A percentile compares a stretch with the other conserved stretches of the same genome.
Evolutionary conservation across 1,140 invertebrate species (phyloP).

Genomic region (Matsumurasca onukii): DNA sequence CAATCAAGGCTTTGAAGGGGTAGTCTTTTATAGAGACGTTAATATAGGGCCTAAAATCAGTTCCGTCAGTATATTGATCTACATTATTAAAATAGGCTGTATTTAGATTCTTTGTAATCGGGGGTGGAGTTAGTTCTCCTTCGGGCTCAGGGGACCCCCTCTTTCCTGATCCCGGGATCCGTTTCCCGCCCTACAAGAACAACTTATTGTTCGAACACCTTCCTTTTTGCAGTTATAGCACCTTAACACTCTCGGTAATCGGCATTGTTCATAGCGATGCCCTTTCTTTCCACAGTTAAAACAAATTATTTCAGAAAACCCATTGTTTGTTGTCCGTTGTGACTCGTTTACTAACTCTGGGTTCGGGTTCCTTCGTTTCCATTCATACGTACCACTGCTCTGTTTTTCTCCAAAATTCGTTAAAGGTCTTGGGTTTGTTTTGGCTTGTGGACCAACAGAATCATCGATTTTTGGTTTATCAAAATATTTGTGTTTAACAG

Average conservation of each 20-base stretch:
- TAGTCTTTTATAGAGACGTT: not conserved
- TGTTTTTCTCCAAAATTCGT: not conserved
- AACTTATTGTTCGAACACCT: not conserved
- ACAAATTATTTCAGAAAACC: too few relatives aligned
- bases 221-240: not conserved
- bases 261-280: not conserved
- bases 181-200: not conserved
- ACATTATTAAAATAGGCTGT: too few relatives aligned
- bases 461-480: not conserved
- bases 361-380: not conserved
- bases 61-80: too few relatives aligned
- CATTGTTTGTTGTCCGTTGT: too few relatives aligned
- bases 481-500: not conserved
- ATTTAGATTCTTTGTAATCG: too few relatives aligned
- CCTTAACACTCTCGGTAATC: not conserved
- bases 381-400: not conserved
- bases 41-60: not conserved
- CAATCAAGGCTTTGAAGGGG: not conserved
- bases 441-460: not conserved
- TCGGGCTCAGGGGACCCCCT: not conserved
- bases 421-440: not conserved
- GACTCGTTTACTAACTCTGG: not conserved
- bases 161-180: not conserved
- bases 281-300: not conserved
- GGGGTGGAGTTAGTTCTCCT: conserved; percentile 4